Base-by-base conservation (phyloP, 2,797 vertebrate species). In the Percopsis omiscomaycus region DNA sequence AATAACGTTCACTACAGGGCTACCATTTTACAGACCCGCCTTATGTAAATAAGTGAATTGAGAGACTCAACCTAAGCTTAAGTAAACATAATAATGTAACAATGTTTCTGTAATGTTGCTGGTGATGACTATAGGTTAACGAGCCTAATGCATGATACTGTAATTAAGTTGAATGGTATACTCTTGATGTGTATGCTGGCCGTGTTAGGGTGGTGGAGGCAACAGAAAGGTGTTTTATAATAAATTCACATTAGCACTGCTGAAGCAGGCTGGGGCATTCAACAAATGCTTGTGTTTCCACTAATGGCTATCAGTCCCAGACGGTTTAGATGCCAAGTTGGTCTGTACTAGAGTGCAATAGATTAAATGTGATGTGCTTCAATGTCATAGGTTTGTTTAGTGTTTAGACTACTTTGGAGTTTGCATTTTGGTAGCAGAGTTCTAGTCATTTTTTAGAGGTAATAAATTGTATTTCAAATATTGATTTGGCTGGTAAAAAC, bases 151-250 rank as follows among this genome's bases (percentile, higher is more conserved):
- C 4, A 28, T 50, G 56, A 0, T 4, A 2, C 9, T 59, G 15
- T 29, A 16, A 51, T 48, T 44, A 11, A 11, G 28, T 1, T 5
- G 55, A n/a, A 6, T 10, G 22, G 56, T 15, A 28, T 12, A 57
- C 5, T 42, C 51, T 4, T 27, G 6, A 49, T 62, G 42, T 46
- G 4, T 47, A 5, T 49, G 5, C 30, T 37, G 44, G 29, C 11
- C 5, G 16, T 42, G 60, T 60, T 64, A 52, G 64, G 58, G 69
- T 74, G 6, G 67, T 71, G 66, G 65, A 27, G 64, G 61, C 56
- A 64, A 70, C 73, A 2, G 8, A 28, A 2, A 28, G 45, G 16
- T 8, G 42, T 68, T 59, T 51, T 2, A 48, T 45, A 30, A 29
- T 30, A 44, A 44, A 59, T 59, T 58, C 11, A 55, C 57, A 48